These are phyloP conservation scores for Rotaria magnacalcarata DNA, from an alignment of 2,888 invertebrate genomes.

Conservation along the genomic window DNA sequence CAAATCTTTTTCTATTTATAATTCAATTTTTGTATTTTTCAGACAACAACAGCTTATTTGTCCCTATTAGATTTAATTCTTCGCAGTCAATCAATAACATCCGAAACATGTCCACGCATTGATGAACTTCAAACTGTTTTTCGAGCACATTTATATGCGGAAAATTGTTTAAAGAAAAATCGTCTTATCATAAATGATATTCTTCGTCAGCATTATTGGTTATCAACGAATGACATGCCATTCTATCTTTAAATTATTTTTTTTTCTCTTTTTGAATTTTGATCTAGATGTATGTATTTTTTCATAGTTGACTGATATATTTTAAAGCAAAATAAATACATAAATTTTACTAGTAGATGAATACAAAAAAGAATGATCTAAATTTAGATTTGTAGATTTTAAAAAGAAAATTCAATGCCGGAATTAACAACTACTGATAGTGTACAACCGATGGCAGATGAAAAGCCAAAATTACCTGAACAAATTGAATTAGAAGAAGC, in stretches of 20 bases:
- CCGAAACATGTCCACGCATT: not conserved
- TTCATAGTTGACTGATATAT: not conserved
- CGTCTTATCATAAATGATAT: constrained; percentile 5
- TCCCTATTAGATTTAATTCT: constrained; percentile 13
- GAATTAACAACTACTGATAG: not conserved
- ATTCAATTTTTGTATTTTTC: not conserved
- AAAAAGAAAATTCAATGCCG: not conserved
- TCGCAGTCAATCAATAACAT: not conserved
- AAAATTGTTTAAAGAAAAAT: constrained; percentile 1
- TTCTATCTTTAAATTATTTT: not conserved
- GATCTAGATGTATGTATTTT: not conserved
- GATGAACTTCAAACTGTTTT: not conserved
- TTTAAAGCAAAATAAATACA: not conserved
- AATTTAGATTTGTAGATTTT: not conserved
- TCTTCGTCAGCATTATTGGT: not conserved
- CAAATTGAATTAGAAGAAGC: constrained; percentile 1
- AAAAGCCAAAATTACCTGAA: not conserved
- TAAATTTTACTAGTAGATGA: not conserved
- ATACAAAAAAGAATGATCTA: not conserved
- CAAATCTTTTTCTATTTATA: no score
- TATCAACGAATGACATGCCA: constrained; percentile 24
- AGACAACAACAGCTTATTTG: not conserved
- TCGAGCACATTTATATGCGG: not conserved
- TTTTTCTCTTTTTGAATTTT: not conserved
- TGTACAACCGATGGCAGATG: not conserved